Base-by-base conservation (phyloP, 2,797 vertebrate genomes). In the Acanthis flammea region DNA sequence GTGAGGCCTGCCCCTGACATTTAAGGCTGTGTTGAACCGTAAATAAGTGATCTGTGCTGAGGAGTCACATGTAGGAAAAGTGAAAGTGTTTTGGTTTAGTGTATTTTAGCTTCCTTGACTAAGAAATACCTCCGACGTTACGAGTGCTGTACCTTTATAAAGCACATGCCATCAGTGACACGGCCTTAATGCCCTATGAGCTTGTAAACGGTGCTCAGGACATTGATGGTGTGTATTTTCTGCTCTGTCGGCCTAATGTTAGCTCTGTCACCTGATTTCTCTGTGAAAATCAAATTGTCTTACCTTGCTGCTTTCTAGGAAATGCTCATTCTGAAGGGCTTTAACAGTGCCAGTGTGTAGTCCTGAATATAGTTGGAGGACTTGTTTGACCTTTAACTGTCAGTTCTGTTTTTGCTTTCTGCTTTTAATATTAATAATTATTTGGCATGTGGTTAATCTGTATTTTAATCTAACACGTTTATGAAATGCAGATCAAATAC, bases 361-460 rank as follows among this genome's bases (percentile, higher is more conserved):
- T 81, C 51, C 19, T 30, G 44, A 68, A 24, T 90, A 21, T 65
- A 70, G 62, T 90, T 88, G 68, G 60, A 91, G 93, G 84, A 91
- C 91, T 96, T 92, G 74, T 93, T 96, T 97, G 96, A 97, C 94
- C 94, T 97, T 93, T 97, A 96, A 71, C 45, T 94, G 75, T 86
- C 92, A 63, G 55, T 88, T 78, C 58, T 89, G 35, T 91, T 96
- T 92, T 91, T 97, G 41, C 48, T 66, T 82, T 91, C 63, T 88
- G 19, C 47, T 58, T 93, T 89, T 87, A 90, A 77, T 91, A 37
- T 91, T 94, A 77, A 72, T 78, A 72, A 55, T 89, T 1, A 23
- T 62, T 92, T 83, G 76, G 33, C 24, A 4, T n/a, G 47, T 66
- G 61, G 47, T 77, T 88, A 83, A 61, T 86, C 57, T 79, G 0